phyloP scores from a whole-genome alignment of 2,888 invertebrate species.

The Pogonocherus hispidulus region DNA sequence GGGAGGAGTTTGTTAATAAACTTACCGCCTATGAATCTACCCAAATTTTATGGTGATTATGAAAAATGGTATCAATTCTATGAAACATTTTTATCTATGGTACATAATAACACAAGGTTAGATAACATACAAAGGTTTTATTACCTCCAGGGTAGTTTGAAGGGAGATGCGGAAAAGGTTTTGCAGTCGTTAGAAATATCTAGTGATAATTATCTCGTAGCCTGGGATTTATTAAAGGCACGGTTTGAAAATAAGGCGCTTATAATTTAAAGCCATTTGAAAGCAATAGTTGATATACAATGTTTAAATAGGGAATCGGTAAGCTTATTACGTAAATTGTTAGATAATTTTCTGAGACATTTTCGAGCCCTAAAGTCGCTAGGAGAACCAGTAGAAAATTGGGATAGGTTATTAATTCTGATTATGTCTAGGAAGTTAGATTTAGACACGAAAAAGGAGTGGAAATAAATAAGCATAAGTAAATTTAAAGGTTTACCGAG shows the following conservation, averaged over 20 bases:
- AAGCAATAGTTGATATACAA: conserved; percentile 37
- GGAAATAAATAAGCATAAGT: conserved; percentile 27
- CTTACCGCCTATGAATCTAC: conserved; percentile 28
- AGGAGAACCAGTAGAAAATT: conserved; percentile 30
- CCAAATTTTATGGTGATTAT: conserved; percentile 39
- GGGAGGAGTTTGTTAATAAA: neutral
- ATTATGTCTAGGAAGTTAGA: conserved; percentile 30
- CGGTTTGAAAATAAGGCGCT: conserved; percentile 44
- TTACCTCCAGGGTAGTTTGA: no score
- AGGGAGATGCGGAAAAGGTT: conserved; percentile 40
- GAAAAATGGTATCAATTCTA: conserved; percentile 41
- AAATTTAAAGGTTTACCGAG: neutral
- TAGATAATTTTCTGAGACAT: conserved; percentile 34
- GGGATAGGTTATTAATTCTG: no score
- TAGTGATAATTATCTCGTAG: conserved; percentile 42
- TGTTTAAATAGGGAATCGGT: conserved; percentile 30
- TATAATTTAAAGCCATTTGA: conserved; percentile 13
- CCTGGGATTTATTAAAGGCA: conserved; percentile 39
- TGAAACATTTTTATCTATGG: conserved; percentile 41
- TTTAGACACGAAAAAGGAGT: conserved; percentile 33
- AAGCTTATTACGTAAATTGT: conserved; percentile 30
- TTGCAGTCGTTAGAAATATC: conserved; percentile 42
- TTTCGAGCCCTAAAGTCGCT: conserved; percentile 38
- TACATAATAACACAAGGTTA: conserved; percentile 37
- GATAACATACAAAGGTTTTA: conserved; percentile 37